Evolutionary conservation across 2,797 vertebrate genomes (phyloP).

Genomic region (Phyllotis vaccarum): DNA sequence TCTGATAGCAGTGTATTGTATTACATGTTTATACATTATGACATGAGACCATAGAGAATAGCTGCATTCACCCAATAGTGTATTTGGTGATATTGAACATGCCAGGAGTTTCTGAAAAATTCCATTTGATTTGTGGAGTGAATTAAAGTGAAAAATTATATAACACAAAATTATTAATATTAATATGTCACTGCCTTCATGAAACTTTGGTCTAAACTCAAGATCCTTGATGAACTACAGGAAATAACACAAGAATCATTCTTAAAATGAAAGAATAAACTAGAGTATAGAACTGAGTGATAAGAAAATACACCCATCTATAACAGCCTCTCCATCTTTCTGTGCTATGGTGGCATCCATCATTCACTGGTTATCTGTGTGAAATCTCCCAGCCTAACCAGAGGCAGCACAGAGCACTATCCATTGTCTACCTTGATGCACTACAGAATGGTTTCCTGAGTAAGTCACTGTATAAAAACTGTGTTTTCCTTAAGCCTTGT

Average conservation of each 20-base stretch:
- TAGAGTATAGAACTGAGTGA: background rate
- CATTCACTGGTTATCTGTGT: too few relatives aligned
- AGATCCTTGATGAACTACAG: background rate
- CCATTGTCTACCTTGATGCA: background rate
- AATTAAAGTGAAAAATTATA: background rate
- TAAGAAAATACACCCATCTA: background rate
- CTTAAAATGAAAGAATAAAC: background rate
- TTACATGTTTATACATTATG: background rate
- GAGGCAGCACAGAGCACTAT: background rate
- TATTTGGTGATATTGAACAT: background rate
- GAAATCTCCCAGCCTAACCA: background rate
- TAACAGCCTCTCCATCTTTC: too few relatives aligned
- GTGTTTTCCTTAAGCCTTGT: background rate
- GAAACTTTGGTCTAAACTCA: background rate
- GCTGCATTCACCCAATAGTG: background rate
- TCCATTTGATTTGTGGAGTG: background rate
- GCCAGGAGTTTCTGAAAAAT: background rate
- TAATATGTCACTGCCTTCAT: background rate
- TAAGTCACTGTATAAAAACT: background rate
- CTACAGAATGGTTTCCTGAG: background rate
- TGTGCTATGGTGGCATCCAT: fast-evolving
- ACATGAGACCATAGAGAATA: background rate
- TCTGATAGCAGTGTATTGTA: background rate
- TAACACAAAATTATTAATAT: background rate
- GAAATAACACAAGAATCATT: background rate